Evolutionary conservation across 2,888 invertebrate genomes (phyloP), one percentile per base, ranked within the genome.

Genomic region (Chrysolina haemoptera): DNA sequence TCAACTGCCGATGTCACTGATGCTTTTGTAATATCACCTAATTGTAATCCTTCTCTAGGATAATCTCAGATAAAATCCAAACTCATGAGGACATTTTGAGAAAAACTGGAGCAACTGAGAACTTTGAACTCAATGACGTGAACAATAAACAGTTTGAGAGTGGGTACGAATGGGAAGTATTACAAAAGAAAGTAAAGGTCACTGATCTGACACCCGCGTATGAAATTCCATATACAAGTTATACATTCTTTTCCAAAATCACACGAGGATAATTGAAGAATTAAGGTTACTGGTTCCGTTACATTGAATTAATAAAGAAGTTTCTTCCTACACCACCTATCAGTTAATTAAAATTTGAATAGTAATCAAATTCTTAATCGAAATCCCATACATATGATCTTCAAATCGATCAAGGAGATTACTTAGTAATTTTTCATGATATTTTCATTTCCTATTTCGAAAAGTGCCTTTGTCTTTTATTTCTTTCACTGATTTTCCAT

Each of bases 181-280:
- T 59, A 59, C 35, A n/a, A 22, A 59, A 59, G 74, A 74, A 74
- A 74, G 70, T 73, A 66, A 70, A 70, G 73, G 69, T 74, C 74
- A 74, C 48, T 74, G 74, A 67, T 74, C 74, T 50, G 67, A 74
- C 67, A 70, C 70, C 59, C 35, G 59, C 59, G 59, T 59, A 59
- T 59, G 27, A 59, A 55, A 59, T 59, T 59, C 59, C n/a, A 8
- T 27, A n/a, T 35, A 59, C 9, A 8, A 35, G 35, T 20, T 12
- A 18, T 12, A 12, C 18, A 1, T 1, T 53, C 4, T 20, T 53
- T 20, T 20, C 20, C 18, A 18, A 18, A 53, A 20, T 53, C 53
- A 20, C 10, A 53, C 20, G 20, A 53, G 20, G 14, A 20, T 4
- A 20, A 53, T 20, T 20, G 5, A 18, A 53, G 9, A 22, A 12